These are phyloP conservation scores for Pseudobourletiella spinata DNA, from an alignment of 1,140 invertebrate species.

Conservation along the genomic window DNA sequence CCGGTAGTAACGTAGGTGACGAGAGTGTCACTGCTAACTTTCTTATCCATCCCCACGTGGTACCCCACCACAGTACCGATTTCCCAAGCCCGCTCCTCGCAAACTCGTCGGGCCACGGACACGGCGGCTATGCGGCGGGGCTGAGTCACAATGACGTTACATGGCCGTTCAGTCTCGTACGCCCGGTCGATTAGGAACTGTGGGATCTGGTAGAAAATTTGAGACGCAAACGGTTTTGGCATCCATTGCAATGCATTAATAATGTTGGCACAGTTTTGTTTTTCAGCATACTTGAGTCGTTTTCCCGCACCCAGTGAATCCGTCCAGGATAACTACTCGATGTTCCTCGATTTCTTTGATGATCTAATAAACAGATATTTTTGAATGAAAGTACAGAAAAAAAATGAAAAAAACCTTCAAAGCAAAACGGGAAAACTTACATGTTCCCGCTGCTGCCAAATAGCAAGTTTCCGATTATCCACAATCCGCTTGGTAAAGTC, in stretches of 20 bases:
- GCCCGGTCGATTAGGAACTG: conserved; percentile 76
- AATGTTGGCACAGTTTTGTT: too few relatives aligned
- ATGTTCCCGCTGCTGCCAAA: conserved; percentile 3
- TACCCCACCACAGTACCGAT: background rate
- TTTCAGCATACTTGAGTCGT: too few relatives aligned
- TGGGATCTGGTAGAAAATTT: conserved; percentile 43
- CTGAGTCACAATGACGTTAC: conserved; percentile 80
- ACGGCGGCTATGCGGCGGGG: conserved; percentile 77
- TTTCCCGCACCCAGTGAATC: conserved; percentile 70
- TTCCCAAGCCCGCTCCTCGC: conserved; percentile 63
- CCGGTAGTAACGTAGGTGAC: conserved; percentile 78
- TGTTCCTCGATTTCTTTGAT: conserved; percentile 54
- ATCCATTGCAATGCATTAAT: background rate
- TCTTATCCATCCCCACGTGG: conserved; percentile 52
- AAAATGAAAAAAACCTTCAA: too few relatives aligned
- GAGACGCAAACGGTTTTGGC: too few relatives aligned
- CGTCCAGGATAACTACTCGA: conserved; percentile 71
- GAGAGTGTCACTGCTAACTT: conserved; percentile 51
- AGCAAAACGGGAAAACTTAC: conserved; percentile 5
- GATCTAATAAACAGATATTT: too few relatives aligned
- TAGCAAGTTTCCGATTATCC: conserved; percentile 5
- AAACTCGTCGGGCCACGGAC: conserved; percentile 66
- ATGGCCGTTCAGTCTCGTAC: conserved; percentile 48
- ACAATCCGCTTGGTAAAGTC: conserved; percentile 17
- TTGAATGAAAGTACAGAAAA: too few relatives aligned